A percentile compares a stretch with the other conserved stretches of the same genome.
Conservation (phyloP, 2,797 vertebrate species). For the Leucoraja ocellata region DNA sequence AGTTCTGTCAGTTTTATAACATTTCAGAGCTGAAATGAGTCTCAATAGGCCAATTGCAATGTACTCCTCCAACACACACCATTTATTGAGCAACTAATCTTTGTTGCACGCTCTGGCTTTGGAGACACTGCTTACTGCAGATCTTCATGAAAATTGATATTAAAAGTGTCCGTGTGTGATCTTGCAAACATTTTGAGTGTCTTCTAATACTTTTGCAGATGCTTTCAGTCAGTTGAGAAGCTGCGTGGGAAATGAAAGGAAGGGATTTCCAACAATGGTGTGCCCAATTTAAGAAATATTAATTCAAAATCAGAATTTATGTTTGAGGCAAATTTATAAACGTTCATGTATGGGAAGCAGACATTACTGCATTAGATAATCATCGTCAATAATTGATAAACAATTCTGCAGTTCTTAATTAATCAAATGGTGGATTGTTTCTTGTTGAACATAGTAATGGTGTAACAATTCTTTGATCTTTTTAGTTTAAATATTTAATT, state of each 20-base stretch:
- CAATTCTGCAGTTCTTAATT: background rate
- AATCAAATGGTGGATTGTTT: background rate
- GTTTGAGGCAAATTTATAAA: background rate
- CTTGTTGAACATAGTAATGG: background rate
- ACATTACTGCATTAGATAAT: background rate
- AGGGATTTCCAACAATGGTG: background rate
- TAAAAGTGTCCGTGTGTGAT: background rate
- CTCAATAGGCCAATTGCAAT: background rate
- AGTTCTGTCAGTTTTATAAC: background rate
- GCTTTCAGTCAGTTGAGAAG: background rate
- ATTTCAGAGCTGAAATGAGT: background rate
- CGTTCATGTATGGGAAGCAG: background rate
- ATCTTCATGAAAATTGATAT: background rate
- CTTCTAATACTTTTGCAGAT: background rate
- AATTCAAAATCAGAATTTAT: background rate
- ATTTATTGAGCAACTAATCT: background rate
- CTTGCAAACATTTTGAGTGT: background rate
- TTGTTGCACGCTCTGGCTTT: background rate
- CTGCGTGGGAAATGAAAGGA: background rate
- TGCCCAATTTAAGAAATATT: background rate
- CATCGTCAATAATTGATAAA: background rate
- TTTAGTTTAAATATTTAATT: conserved; percentile 5
- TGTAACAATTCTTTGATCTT: background rate
- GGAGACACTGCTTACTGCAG: background rate
- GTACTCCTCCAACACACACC: background rate